These are phyloP conservation scores for Natrix natrix DNA, from an alignment of 2,797 vertebrate species.

Conservation along the genomic window DNA sequence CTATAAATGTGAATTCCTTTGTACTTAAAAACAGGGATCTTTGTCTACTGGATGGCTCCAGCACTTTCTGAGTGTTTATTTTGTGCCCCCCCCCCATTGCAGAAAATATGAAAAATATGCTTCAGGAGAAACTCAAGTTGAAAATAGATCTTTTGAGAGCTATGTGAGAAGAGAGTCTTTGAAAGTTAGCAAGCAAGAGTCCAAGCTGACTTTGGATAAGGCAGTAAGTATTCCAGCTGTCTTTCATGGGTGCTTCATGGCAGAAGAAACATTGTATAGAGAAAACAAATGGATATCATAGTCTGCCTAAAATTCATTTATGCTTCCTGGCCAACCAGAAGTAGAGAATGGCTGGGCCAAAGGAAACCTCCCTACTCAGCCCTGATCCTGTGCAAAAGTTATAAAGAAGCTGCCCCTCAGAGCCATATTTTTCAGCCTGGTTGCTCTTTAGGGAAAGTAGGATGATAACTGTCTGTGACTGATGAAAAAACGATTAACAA, in stretches of 20 bases:
- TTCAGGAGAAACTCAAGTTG: not conserved
- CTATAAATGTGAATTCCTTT: not conserved
- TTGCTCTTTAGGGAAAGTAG: not conserved
- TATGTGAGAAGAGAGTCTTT: not conserved
- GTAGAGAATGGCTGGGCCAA: not conserved
- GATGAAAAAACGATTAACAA: not conserved
- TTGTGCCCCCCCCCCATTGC: not conserved
- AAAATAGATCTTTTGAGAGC: not conserved
- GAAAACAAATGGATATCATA: not conserved
- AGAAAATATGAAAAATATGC: not conserved
- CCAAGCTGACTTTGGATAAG: not conserved
- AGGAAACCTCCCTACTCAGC: not conserved
- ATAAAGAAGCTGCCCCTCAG: not conserved
- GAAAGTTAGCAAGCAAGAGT: not conserved
- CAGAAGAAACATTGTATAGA: not conserved
- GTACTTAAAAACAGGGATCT: not conserved
- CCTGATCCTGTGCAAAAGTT: not conserved
- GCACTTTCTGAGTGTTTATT: not conserved
- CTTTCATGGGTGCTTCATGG: not conserved
- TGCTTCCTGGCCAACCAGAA: not conserved
- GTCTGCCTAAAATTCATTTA: not conserved
- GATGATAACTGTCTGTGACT: not conserved
- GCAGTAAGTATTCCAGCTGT: not conserved
- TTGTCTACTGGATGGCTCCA: not conserved
- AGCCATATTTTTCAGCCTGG: not conserved